These are phyloP conservation scores for Tribolium madens DNA, from an alignment of 1,140 invertebrate species.

Conservation along the genomic window DNA sequence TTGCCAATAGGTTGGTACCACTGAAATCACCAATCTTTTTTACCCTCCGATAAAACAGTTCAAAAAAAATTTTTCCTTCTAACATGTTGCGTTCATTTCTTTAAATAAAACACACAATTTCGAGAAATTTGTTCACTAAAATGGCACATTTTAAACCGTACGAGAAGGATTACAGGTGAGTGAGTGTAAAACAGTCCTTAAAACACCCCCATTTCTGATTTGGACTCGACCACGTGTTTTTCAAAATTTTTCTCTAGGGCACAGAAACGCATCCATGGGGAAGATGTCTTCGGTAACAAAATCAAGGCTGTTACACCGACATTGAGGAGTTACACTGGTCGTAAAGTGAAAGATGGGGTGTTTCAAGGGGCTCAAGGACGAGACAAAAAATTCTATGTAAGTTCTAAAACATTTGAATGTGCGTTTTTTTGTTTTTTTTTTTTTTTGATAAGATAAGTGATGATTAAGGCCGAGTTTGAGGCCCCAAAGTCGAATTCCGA, in stretches of 20 bases:
- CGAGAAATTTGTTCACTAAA: slow-evolving; percentile 48
- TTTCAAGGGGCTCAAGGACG: neutral
- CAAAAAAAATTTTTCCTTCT: slow-evolving; percentile 17
- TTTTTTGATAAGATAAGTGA: neutral
- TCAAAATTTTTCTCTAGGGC: slow-evolving; percentile 70
- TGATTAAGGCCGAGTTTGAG: slow-evolving; percentile 39
- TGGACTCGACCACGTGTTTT: neutral
- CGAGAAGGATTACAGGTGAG: slow-evolving; percentile 56
- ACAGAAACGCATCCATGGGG: slow-evolving; percentile 86
- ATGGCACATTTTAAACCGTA: slow-evolving; percentile 62
- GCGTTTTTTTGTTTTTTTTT: too few relatives aligned
- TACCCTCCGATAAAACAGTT: neutral
- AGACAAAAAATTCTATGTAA: slow-evolving; percentile 9
- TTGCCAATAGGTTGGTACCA: slow-evolving; percentile 76
- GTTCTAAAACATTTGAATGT: neutral
- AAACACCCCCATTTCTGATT: too few relatives aligned
- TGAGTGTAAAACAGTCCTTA: neutral
- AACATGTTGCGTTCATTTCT: neutral
- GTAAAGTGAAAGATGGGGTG: slow-evolving; percentile 47
- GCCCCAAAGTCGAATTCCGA: neutral
- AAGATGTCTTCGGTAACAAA: slow-evolving; percentile 84
- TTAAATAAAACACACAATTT: slow-evolving; percentile 35
- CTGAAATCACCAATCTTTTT: slow-evolving; percentile 15
- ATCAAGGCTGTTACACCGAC: slow-evolving; percentile 67
- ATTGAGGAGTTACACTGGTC: slow-evolving; percentile 58